Base-by-base conservation (phyloP, 2,797 vertebrate species). In the Esox masquinongy region DNA sequence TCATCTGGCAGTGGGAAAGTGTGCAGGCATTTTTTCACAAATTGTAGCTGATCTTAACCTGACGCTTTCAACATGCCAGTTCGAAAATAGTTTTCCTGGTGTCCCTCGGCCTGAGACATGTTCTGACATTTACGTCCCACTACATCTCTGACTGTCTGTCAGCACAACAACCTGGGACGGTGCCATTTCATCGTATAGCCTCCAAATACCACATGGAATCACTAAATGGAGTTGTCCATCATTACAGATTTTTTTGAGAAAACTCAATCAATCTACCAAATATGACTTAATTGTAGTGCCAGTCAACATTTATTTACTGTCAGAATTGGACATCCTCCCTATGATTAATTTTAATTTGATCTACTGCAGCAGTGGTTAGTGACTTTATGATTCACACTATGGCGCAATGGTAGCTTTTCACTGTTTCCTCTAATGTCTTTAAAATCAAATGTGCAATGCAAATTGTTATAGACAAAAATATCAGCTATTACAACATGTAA, bases 241-340 rank as follows among this genome's bases (percentile, higher is more conserved):
- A 19, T 56, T 8, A 56, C 17, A n/a, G 24, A 70, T 81, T 81
- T 84, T 79, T 63, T n/a, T 77, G 73, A 72, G 74, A 73, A 80
- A 79, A 85, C 83, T 84, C 87, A 74, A 82, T 86, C 80, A 86
- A 84, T 76, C 78, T 76, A 88, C 79, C 85, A 87, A 89, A 90
- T 79, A 75, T 73, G 79, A 70, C 69, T 68, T 90, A 86, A 91
- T 87, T 88, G 79, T 80, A 77, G 81, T 83, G 86, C 83, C 89
- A 84, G 51, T 86, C 71, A 80, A 86, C 80, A 84, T 19, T 39
- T 19, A 73, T n/a, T 85, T 82, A 86, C 79, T 77, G 82, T 77
- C 72, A 0, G 36, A 82, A 77, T 22, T 59, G n/a, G 53, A 59
- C n/a, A n/a, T 22, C 53, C 53, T n/a, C n/a, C 53, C n/a, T 22